phyloP scores from a whole-genome alignment of 2,113 vertebrate species.

The Numenius arquata region DNA sequence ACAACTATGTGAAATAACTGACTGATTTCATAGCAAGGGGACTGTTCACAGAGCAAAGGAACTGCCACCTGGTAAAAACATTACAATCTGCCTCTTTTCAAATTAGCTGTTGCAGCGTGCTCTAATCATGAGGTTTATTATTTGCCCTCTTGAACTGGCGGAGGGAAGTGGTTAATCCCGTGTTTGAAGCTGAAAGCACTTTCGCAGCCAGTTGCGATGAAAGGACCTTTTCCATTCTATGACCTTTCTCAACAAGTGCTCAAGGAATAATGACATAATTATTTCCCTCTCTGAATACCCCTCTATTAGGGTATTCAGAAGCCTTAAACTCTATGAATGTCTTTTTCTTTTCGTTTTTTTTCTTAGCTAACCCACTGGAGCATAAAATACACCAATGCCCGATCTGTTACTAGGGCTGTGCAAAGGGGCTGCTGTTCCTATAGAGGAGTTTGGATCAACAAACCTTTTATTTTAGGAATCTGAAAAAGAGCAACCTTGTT shows the following conservation, averaged over 20 bases:
- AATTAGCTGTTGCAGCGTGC: background rate
- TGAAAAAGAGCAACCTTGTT: background rate
- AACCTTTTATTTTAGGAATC: background rate
- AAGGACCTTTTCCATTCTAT: background rate
- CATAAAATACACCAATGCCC: background rate
- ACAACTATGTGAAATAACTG: background rate
- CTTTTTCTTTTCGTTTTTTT: background rate
- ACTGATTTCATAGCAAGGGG: background rate
- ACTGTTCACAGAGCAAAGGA: background rate
- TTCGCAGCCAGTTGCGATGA: background rate
- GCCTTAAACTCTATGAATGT: background rate
- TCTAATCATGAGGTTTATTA: background rate
- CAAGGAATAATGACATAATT: background rate
- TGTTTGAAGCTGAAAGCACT: constrained; percentile 6
- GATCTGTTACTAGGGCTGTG: background rate
- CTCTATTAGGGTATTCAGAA: background rate
- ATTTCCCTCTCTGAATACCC: background rate
- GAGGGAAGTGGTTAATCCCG: background rate
- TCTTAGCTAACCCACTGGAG: background rate
- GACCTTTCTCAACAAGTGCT: background rate
- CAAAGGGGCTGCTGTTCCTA: background rate
- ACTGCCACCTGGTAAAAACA: constrained; percentile 6
- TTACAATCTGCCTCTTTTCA: background rate
- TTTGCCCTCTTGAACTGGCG: background rate
- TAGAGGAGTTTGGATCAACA: background rate